Conservation (phyloP, 2,113 vertebrate genomes). For the Thryonomys swinderianus region DNA sequence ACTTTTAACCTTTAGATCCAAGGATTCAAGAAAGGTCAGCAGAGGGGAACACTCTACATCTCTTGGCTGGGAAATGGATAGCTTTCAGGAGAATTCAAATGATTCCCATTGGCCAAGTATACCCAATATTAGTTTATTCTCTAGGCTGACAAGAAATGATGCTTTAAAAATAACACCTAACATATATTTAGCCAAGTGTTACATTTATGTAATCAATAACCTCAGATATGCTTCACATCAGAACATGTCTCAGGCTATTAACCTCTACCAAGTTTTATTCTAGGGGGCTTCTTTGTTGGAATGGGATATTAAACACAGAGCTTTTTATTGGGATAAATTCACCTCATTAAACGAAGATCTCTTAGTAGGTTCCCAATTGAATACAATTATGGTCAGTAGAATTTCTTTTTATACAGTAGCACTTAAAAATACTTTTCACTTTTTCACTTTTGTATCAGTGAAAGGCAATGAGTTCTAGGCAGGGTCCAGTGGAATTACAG, state of each 20-base stretch:
- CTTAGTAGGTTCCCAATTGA: constrained; percentile 81
- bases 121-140: constrained; percentile 85
- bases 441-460: constrained; percentile 81
- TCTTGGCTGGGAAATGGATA: constrained; percentile 81
- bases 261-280: constrained; percentile 81
- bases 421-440: constrained; percentile 84
- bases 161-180: constrained; percentile 78
- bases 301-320: constrained; percentile 68
- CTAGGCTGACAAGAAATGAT: constrained; percentile 83
- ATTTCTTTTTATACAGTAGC: constrained; percentile 77
- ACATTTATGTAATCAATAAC: constrained; percentile 74
- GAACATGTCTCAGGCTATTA: constrained; percentile 75
- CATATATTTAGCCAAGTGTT: constrained; percentile 74
- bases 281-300: constrained; percentile 68
- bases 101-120: constrained; percentile 83
- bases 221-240: constrained; percentile 74
- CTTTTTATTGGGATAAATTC: constrained; percentile 81
- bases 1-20: constrained; percentile 89
- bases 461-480: constrained; percentile 77
- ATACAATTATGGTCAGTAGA: constrained; percentile 77
- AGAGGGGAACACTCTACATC: constrained; percentile 77
- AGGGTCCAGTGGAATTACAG: constrained; percentile 82
- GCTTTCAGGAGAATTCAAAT: constrained; percentile 87
- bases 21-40: constrained; percentile 86
- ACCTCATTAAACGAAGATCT: constrained; percentile 83